Percentiles rank a stretch among this genome's conserved stretches.
phyloP scores from a whole-genome alignment of 2,888 invertebrate species.

The Drosophila koepferae region DNA sequence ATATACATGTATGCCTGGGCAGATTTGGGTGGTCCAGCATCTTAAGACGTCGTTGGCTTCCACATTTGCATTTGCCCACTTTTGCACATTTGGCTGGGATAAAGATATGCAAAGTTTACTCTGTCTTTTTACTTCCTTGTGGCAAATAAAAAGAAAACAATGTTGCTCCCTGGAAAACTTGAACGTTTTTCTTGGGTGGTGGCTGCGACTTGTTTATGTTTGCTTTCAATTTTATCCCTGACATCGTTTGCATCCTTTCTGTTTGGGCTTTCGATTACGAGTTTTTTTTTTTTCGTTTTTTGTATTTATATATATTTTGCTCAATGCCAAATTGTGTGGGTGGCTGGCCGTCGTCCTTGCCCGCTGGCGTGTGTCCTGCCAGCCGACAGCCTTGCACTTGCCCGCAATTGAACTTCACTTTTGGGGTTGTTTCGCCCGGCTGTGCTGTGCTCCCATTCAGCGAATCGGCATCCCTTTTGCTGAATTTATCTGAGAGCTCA shows the following conservation, averaged over 20 bases:
- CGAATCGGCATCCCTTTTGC: slow-evolving; percentile 39
- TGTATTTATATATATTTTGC: slow-evolving; percentile 6
- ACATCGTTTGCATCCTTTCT: slow-evolving; percentile 60
- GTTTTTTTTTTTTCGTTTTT: slow-evolving; percentile 18
- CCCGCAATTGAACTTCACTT: slow-evolving; percentile 69
- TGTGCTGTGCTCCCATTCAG: slow-evolving; percentile 44
- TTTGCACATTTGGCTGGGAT: slow-evolving; percentile 9
- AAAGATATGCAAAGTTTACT: slow-evolving; percentile 19
- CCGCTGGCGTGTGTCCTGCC: slow-evolving; percentile 37
- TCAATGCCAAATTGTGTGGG: slow-evolving; percentile 14
- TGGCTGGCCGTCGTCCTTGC: slow-evolving; percentile 49
- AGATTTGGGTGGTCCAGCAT: slow-evolving; percentile 39
- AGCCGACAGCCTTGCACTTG: slow-evolving; percentile 69
- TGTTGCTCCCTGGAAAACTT: background rate
- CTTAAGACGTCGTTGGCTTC: slow-evolving; percentile 14
- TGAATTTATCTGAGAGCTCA: slow-evolving; percentile 70
- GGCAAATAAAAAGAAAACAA: slow-evolving; percentile 4
- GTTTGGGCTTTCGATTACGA: slow-evolving; percentile 57
- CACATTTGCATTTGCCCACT: slow-evolving; percentile 45
- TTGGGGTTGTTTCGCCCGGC: slow-evolving; percentile 66
- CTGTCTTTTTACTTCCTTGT: background rate
- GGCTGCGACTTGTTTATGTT: slow-evolving; percentile 51
- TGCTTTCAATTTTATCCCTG: slow-evolving; percentile 74
- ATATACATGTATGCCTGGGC: background rate
- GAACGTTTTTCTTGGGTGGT: slow-evolving; percentile 36